Conservation (phyloP, 2,888 invertebrate genomes). For the Macropis europaea region DNA sequence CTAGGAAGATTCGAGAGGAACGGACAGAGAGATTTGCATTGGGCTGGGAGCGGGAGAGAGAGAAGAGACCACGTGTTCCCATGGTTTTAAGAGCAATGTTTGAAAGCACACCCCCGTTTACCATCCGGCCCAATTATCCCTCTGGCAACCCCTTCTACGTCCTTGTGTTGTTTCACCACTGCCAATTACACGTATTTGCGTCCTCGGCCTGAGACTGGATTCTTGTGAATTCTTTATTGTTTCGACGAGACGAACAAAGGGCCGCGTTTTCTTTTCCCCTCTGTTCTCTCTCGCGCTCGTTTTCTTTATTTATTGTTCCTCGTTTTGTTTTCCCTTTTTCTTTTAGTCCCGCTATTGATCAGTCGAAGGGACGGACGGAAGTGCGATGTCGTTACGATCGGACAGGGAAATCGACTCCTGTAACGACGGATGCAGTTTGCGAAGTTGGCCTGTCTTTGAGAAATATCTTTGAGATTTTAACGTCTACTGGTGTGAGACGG, state of each 20-base stretch:
- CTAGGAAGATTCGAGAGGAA: neutral
- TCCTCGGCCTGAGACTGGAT: slow-evolving; percentile 47
- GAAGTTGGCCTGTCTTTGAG: neutral
- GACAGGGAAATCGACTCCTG: neutral
- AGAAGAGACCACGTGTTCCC: slow-evolving; percentile 50
- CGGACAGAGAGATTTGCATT: neutral
- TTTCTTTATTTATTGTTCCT: no score
- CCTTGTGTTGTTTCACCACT: slow-evolving; percentile 51
- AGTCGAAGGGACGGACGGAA: slow-evolving; percentile 14
- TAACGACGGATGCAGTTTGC: neutral
- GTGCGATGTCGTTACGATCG: slow-evolving; percentile 1
- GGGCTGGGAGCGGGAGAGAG: neutral
- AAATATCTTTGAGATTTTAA: slow-evolving; percentile 7
- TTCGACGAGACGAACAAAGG: slow-evolving; percentile 38
- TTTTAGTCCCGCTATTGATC: slow-evolving; percentile 24
- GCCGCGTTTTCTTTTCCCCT: slow-evolving; percentile 16
- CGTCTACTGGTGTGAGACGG: no score
- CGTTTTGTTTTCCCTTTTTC: neutral
- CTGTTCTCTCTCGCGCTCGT: neutral
- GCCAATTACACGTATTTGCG: slow-evolving; percentile 59
- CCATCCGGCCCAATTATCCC: slow-evolving; percentile 73
- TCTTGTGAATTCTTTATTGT: slow-evolving; percentile 56
- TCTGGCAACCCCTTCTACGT: slow-evolving; percentile 46
- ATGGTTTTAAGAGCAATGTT: slow-evolving; percentile 53
- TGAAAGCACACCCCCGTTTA: slow-evolving; percentile 61